Evolutionary conservation across 2,888 invertebrate species (phyloP), one percentile per base, ranked within the genome.

Genomic region (Rhorus exstirpatorius): DNA sequence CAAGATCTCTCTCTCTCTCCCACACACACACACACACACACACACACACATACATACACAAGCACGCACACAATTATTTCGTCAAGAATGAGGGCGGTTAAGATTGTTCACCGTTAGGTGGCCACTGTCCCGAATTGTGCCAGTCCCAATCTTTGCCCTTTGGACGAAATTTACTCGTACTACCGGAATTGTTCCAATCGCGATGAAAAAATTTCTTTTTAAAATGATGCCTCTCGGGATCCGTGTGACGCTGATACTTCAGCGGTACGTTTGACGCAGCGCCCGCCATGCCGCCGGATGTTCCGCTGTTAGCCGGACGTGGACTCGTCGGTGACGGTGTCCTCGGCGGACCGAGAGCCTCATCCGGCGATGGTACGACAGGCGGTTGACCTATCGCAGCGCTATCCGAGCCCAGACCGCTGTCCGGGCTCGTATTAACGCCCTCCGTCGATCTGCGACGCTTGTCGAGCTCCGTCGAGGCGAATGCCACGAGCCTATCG

Each of bases 401-500:
- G 67, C 90, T 92, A 79, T 93, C 91, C 75, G 89, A 96, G 77
- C 97, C 97, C 86, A 97, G 96, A 87, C 97, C 97, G 60, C 96
- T 97, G 93, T 97, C 97, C 10, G 97, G 97, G 85, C 97, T 97
- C 61, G 97, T 97, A 93, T 97, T 97, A 91, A 94, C 95, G 87
- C 96, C 97, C 93, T 97, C 97, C 0, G 96, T 96, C 49, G 97
- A 97, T 81, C 97, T 95, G 79, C 97, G 95, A 90, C 97, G 96
- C 93, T 97, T 96, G 92, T 97, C 98, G 92, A 98, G 94, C 90
- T 98, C 98, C 14, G 97, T 98, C 49, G 98, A 97, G 63, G 98
- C 98, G 92, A 98, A 97, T 80, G 98, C 98, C 86, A 98, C 97
- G 89, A 98, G 94, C 86, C 98, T 96, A 94, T 98, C 98, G 94